Evolutionary conservation across 92 coral and sea anemone species (phyloP).

Genomic region (Chrysogorgia sp.): DNA sequence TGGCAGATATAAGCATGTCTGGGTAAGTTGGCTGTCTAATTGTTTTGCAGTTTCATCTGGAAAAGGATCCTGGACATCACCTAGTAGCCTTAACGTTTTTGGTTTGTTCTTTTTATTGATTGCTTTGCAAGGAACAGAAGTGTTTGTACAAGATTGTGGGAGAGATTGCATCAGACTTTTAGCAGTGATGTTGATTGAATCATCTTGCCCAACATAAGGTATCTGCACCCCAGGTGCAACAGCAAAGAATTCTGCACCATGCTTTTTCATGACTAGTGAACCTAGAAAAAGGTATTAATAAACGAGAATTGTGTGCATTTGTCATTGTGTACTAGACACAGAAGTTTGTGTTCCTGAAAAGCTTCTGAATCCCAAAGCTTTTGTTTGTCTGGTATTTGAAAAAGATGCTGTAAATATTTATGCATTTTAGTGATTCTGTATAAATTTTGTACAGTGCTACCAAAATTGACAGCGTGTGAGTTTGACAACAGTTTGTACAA

Average conservation of each 20-base stretch:
- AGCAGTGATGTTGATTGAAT: conserved; percentile 46
- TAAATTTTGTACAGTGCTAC: too few species aligned
- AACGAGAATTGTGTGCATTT: too few species aligned
- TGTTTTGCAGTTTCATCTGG: background rate
- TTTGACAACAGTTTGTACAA: too few species aligned
- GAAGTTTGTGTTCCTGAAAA: too few species aligned
- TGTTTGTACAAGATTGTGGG: background rate
- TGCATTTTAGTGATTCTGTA: too few species aligned
- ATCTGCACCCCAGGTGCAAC: conserved; percentile 93
- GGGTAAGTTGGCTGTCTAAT: conserved; percentile 53
- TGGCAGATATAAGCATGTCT: conserved; percentile 67
- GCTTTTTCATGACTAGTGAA: conserved; percentile 67
- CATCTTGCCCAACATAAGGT: conserved; percentile 92
- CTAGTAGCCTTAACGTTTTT: conserved; percentile 31
- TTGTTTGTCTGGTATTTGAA: too few species aligned
- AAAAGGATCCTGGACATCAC: conserved; percentile 34
- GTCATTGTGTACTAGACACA: too few species aligned
- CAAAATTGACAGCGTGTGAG: too few species aligned
- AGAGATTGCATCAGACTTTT: conserved; percentile 8
- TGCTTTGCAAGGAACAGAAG: background rate
- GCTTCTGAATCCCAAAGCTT: too few species aligned
- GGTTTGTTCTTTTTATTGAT: background rate
- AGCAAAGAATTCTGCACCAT: conserved; percentile 91
- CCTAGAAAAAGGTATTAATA: conserved; percentile 13
- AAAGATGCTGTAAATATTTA: too few species aligned